These are phyloP conservation scores for Dione juno DNA, from an alignment of 2,888 invertebrate genomes.

Conservation along the genomic window DNA sequence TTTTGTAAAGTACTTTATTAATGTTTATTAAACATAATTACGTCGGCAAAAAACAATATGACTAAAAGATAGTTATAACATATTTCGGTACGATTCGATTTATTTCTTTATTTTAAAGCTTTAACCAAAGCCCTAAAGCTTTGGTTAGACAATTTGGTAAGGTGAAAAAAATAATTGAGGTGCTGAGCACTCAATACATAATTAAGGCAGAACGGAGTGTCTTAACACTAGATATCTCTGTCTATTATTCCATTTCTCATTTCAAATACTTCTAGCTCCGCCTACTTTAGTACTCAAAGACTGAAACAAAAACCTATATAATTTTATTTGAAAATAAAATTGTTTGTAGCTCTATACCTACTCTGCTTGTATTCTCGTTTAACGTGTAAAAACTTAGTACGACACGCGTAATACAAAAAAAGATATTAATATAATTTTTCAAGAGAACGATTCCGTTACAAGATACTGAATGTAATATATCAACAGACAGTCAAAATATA, in stretches of 20 bases:
- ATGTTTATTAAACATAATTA: slow-evolving; percentile 3
- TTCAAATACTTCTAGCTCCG: no score
- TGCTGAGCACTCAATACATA: no score
- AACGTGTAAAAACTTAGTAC: background rate
- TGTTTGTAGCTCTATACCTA: background rate
- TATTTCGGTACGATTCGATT: background rate
- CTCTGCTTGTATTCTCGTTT: background rate
- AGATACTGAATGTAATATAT: slow-evolving; percentile 2
- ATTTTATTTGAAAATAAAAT: background rate
- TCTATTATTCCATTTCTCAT: no score
- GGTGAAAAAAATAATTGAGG: no score
- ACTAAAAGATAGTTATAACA: background rate
- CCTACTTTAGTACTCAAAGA: no score
- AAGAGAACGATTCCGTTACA: slow-evolving; percentile 13
- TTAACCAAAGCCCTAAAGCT: no score
- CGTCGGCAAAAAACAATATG: slow-evolving; percentile 2
- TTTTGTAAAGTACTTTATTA: slow-evolving; percentile 6
- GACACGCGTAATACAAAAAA: slow-evolving; percentile 1
- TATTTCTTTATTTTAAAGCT: no score
- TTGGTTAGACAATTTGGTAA: no score
- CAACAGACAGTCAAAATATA: slow-evolving; percentile 14
- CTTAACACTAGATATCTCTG: no score
- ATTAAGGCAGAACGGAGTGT: no score
- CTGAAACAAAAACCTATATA: no score
- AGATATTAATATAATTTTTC: slow-evolving; percentile 9